Evolutionary conservation across 2,888 invertebrate genomes (phyloP), one percentile per base, ranked within the genome.

Genomic region (Drosophila emarginata): DNA sequence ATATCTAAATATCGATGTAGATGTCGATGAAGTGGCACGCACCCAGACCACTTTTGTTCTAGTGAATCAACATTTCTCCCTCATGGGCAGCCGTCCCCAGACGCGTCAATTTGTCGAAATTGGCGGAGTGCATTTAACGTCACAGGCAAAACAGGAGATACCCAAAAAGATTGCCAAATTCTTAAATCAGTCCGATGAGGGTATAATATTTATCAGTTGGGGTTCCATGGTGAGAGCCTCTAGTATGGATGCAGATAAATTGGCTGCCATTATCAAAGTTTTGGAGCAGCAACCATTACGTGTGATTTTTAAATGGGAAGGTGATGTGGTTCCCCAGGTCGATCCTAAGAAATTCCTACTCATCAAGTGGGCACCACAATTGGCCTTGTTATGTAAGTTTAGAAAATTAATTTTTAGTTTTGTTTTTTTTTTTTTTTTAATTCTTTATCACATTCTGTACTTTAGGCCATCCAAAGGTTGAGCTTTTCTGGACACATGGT

Each of bases 261-360:
- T 94, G 18, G 87, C 93, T 18, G 93, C 92, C n/a, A 93, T 97
- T 58, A 64, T 95, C 11, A 93, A 92, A 4, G 94, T 94, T 1
- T 93, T 97, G 63, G 90, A 93, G 0, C 92, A 93, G 66, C 91
- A 96, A 15, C 94, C 95, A 1, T 93, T 95, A 75, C 93, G 94
- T 71, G 94, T 97, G 37, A 92, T 97, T 54, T 96, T 96, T 96
- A 96, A 96, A 92, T 96, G 95, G 95, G 96, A 96, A 87, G 93
- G 93, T 59, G 93, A 94, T 26, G 91, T 93, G 4, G 87, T 94
- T 74, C 92, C 93, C 14, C 70, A 74, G 2, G 45, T 77, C 28
- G 93, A 95, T 75, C 92, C 93, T 63, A 92, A 92, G 70, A 93
- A 93, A 77, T 93, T 94, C 77, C 91, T 94, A 86, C 93, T 93